Evolutionary conservation across 2,113 vertebrate genomes (phyloP).

Genomic region (Carassius gibelio): DNA sequence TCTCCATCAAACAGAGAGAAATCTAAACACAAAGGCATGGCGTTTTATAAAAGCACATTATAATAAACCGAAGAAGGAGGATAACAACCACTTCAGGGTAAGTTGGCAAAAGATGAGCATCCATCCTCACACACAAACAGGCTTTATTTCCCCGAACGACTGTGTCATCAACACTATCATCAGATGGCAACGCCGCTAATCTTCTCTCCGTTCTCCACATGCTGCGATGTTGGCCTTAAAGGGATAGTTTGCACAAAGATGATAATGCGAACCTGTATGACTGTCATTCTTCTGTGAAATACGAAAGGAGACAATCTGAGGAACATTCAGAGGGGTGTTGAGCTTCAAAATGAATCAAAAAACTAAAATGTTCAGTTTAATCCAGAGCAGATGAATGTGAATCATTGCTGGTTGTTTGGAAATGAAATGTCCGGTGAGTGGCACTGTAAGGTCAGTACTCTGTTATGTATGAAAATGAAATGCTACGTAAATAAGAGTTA

Average conservation of each 20-base stretch:
- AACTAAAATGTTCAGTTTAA: too few relatives aligned
- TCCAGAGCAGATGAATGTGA: too few relatives aligned
- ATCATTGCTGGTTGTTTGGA: too few relatives aligned
- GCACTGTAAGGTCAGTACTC: too few relatives aligned
- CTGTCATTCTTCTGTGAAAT: too few relatives aligned
- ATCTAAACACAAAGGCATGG: slow-evolving; percentile 43
- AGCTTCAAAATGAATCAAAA: too few relatives aligned
- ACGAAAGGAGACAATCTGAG: too few relatives aligned
- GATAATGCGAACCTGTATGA: too few relatives aligned
- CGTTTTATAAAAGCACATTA: slow-evolving; percentile 49
- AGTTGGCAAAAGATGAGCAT: slow-evolving; percentile 17
- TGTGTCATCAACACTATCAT: slow-evolving; percentile 18
- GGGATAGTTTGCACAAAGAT: neutral
- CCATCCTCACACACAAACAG: slow-evolving; percentile 12
- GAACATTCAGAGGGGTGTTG: too few relatives aligned
- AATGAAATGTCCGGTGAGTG: too few relatives aligned
- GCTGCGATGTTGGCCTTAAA: neutral
- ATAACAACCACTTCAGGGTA: slow-evolving; percentile 52
- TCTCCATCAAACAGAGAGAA: slow-evolving; percentile 51
- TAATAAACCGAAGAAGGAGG: slow-evolving; percentile 53
- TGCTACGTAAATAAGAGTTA: too few relatives aligned
- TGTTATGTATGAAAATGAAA: too few relatives aligned
- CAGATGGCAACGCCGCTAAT: slow-evolving; percentile 14
- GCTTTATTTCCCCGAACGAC: slow-evolving; percentile 31
- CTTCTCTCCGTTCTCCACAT: slow-evolving; percentile 18